A percentile compares a stretch with the other conserved stretches of the same genome.
Evolutionary conservation across 2,797 vertebrate species (phyloP).

Genomic region (Oreonectes daqikongensis): DNA sequence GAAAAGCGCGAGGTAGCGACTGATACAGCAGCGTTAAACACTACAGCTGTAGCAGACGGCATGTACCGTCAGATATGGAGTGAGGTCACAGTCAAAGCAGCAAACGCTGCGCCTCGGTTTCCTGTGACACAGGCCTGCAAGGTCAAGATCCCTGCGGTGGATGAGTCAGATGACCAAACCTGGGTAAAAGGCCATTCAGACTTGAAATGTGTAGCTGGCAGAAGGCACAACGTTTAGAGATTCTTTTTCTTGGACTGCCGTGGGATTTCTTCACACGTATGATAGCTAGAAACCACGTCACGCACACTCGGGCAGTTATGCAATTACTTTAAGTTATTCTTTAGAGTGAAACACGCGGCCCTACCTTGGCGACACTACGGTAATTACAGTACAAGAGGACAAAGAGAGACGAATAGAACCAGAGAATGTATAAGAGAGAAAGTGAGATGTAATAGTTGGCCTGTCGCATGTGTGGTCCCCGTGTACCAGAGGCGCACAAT

Average conservation of each 20-base stretch:
- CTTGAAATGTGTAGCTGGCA: conserved; percentile 24
- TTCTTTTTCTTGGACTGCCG: conserved; percentile 29
- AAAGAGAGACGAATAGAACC: conserved; percentile 64
- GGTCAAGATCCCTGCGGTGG: conserved; percentile 14
- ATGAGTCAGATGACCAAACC: conserved; percentile 39
- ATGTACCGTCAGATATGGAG: not conserved
- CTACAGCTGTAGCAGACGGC: conserved; percentile 29
- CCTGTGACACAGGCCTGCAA: conserved; percentile 31
- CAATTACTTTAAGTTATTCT: conserved; percentile 57
- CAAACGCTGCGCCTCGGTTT: conserved; percentile 3
- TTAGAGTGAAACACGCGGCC: conserved; percentile 54
- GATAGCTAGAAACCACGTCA: conserved; percentile 24
- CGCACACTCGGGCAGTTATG: conserved; percentile 35
- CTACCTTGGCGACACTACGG: conserved; percentile 68
- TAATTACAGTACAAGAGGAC: conserved; percentile 69
- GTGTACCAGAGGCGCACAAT: conserved; percentile 58
- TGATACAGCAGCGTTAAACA: conserved; percentile 23
- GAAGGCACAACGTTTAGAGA: conserved; percentile 22
- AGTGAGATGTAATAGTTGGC: conserved; percentile 60
- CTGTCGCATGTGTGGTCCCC: conserved; percentile 33
- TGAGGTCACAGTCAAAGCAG: conserved; percentile 18
- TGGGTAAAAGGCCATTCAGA: conserved; percentile 16
- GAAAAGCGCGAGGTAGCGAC: not conserved
- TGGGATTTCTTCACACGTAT: conserved; percentile 38
- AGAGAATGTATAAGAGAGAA: conserved; percentile 43